Base-by-base conservation (phyloP, 2,888 invertebrate genomes). In the Lepidochitona cinerea region DNA sequence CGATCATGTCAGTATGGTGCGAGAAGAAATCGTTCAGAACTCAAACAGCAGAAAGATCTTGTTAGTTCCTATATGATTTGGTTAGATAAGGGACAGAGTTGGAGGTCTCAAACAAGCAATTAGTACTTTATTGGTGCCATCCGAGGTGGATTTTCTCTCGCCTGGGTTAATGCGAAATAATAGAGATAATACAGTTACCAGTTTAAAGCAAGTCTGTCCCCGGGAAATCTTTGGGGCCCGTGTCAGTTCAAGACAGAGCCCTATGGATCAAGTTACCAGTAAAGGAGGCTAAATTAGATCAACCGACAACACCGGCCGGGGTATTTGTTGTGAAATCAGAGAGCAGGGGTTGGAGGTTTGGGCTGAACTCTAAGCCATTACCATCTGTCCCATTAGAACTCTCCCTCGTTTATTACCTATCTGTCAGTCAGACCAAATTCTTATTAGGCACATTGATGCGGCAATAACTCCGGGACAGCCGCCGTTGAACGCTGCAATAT, bases 131-230 rank as follows among this genome's bases (percentile, higher is more conserved):
- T 59, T 59, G 59, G 29, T 23, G 59, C 59, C 59, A 59, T 59
- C 59, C 12, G 29, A 59, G 59, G 59, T 59, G 59, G 59, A 23
- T 59, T 29, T 23, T 12, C 59, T 59, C 59, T 59, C 59, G 59
- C 59, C 59, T 59, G 59, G 59, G 59, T 59, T 59, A 59, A 59
- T 59, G 29, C 29, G 59, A 59, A 59, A 59, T 59, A 59, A 59
- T 59, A 59, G 59, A 59, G 59, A 59, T 59, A 59, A 59, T 59
- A 32, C 29, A 59, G 23, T 59, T 59, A 59, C 59, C 29, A 59
- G 59, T 59, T 59, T 59, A 59, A 23, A 23, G 29, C 59, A 29
- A 29, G 59, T 26, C 59, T 29, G 23, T 59, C 59, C 32, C 14
- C 18, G 12, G 29, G 59, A 18, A 12, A 29, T 59, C 29, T 59